A percentile compares a stretch with the other conserved stretches of the same genome.
These are phyloP conservation scores for Molossus alvarezi DNA, from an alignment of 2,797 vertebrate genomes.

Conservation along the genomic window DNA sequence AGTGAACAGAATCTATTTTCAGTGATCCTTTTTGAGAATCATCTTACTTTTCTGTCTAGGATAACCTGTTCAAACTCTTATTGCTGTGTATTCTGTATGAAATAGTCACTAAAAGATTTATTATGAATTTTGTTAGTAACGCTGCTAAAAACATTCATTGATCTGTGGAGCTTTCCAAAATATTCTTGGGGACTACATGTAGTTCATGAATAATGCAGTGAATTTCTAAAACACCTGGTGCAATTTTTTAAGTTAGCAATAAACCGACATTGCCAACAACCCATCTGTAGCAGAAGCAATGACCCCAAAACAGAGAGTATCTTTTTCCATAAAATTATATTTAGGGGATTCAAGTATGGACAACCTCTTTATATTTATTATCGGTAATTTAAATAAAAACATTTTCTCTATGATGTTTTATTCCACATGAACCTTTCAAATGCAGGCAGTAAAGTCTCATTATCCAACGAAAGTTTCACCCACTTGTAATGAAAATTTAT, in stretches of 20 bases:
- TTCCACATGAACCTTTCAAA: neutral
- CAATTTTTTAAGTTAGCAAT: slow-evolving; percentile 6
- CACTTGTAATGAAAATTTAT: slow-evolving; percentile 65
- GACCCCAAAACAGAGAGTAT: neutral
- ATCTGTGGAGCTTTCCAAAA: slow-evolving; percentile 28
- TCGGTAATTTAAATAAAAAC: slow-evolving; percentile 32
- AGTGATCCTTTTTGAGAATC: neutral
- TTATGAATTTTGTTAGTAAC: slow-evolving; percentile 57
- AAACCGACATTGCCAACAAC: neutral
- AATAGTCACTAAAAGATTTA: slow-evolving; percentile 9
- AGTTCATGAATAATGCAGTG: slow-evolving; percentile 39
- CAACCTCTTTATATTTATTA: slow-evolving; percentile 4
- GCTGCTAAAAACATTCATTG: slow-evolving; percentile 17
- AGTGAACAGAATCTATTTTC: slow-evolving; percentile 13
- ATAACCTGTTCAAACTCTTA: neutral
- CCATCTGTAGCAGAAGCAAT: neutral
- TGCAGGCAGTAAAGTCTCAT: neutral
- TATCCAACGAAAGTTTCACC: slow-evolving; percentile 30
- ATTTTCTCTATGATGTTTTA: slow-evolving; percentile 23
- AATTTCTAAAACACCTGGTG: neutral
- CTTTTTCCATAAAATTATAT: neutral
- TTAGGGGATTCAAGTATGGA: neutral
- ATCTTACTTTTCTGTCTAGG: neutral
- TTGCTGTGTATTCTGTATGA: neutral
- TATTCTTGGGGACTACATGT: neutral